Conservation (phyloP, 92 coral and sea anemone species). For the Plumapathes pennacea region DNA sequence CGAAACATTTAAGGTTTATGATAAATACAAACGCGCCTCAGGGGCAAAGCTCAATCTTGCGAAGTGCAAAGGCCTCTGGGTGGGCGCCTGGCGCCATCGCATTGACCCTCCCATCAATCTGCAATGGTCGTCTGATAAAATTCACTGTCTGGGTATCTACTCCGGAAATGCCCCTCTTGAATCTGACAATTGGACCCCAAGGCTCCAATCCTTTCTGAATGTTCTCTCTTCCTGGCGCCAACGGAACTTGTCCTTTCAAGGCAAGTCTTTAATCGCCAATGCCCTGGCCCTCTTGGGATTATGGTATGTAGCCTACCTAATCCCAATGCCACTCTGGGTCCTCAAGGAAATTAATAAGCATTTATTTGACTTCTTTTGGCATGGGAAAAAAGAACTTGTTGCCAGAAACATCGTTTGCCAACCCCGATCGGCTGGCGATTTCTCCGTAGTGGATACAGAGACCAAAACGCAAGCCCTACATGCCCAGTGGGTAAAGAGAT, state of each 20-base stretch:
- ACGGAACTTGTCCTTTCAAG: constrained; percentile 3
- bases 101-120: not conserved
- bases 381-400: not conserved
- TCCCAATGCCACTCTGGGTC: constrained; percentile 3
- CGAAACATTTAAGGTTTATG: not conserved
- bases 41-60: constrained; percentile 22
- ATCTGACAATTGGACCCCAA: constrained; percentile 5
- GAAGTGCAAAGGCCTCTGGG: constrained; percentile 17
- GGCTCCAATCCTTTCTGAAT: not conserved
- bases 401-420: not conserved
- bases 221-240: constrained; percentile 14
- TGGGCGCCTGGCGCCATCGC: constrained; percentile 19
- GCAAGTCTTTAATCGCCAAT: constrained; percentile 26
- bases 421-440: not conserved
- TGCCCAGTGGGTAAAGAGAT: not conserved
- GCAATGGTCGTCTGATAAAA: not conserved
- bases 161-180: constrained; percentile 3
- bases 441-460: not conserved
- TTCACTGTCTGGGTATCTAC: constrained; percentile 5
- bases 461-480: not conserved
- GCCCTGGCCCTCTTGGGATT: constrained; percentile 28
- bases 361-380: not conserved
- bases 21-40: constrained; percentile 10
- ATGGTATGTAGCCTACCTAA: constrained; percentile 13
- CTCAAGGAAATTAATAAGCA: not conserved